phyloP scores from a whole-genome alignment of 2,797 vertebrate genomes.

The Karalla daura region DNA sequence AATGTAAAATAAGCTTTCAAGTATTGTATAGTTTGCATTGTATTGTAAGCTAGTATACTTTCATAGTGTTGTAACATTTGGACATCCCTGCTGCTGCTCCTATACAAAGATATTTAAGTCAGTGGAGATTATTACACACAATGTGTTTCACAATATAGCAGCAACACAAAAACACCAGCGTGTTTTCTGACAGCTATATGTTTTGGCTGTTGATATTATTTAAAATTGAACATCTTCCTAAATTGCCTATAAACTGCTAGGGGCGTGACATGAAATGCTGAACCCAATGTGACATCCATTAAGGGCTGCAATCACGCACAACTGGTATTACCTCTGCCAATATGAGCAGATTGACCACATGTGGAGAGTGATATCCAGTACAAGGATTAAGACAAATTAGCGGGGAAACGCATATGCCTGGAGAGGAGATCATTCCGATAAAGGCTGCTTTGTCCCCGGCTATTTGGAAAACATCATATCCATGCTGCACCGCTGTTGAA shows the following conservation, averaged over 20 bases:
- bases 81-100: neutral
- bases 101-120: neutral
- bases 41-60: too few relatives aligned
- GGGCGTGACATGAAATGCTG: constrained; percentile 23
- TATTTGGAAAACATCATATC: neutral
- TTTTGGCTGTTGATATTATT: neutral
- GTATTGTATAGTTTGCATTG: too few relatives aligned
- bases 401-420: neutral
- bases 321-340: constrained; percentile 12
- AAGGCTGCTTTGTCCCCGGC: neutral
- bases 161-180: neutral
- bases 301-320: constrained; percentile 12
- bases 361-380: constrained; percentile 6
- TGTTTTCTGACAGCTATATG: neutral
- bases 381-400: constrained; percentile 39
- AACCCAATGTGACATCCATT: constrained; percentile 29
- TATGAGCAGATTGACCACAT: constrained; percentile 13
- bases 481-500: constrained; percentile 4
- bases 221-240: neutral
- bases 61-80: neutral
- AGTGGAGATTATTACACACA: neutral
- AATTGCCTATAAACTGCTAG: constrained; percentile 6
- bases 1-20: too few relatives aligned
- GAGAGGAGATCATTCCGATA: constrained; percentile 14
- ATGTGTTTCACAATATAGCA: neutral